Evolutionary conservation across 2,113 vertebrate species (phyloP), one percentile per base, ranked within the genome.

Genomic region (Rissa tridactyla): DNA sequence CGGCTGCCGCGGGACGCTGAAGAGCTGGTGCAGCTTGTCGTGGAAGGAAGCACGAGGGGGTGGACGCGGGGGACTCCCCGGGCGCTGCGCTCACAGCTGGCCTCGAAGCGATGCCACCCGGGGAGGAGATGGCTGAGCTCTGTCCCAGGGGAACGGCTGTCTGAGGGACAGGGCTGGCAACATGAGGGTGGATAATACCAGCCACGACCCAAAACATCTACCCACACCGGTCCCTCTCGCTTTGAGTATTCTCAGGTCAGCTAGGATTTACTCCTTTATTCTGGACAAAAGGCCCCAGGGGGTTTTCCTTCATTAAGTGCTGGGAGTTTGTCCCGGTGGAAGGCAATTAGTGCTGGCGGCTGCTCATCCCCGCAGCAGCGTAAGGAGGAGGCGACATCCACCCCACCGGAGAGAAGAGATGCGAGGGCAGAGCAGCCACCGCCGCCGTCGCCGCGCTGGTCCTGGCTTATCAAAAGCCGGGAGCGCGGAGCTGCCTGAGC

Each of bases 381-480:
- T 13, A 3, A 27, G 49, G 20, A 55, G 36, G 40, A 57, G 40
- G 12, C 0, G 2, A 5, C 29, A 44, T 7, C 15, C 4, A 1
- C 19, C 36, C 0, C 1, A 1, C 5, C 2, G 46, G 8, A 13
- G 25, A 26, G 16, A 6, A 11, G 32, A 10, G 65, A 7, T 2
- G 15, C 0, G 1, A 32, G 66, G 57, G 27, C 25, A 23, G 46
- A 3, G 21, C 23, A 19, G 47, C 32, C 20, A 6, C 22, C 0
- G 0, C 3, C 1, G 12, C 46, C 5, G 0, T 9, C 75, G 38
- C 30, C 1, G 0, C 30, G 13, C 44, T 30, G 73, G 5, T 52
- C 54, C 68, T 4, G 10, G 5, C 16, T 65, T 42, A 5, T 3
- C 13, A 13, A 4, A 44, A 14, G 38, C 22, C 7, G 40, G 61